Evolutionary conservation across 2,797 vertebrate genomes (phyloP).

Genomic region (Chaenodraco wilsoni): DNA sequence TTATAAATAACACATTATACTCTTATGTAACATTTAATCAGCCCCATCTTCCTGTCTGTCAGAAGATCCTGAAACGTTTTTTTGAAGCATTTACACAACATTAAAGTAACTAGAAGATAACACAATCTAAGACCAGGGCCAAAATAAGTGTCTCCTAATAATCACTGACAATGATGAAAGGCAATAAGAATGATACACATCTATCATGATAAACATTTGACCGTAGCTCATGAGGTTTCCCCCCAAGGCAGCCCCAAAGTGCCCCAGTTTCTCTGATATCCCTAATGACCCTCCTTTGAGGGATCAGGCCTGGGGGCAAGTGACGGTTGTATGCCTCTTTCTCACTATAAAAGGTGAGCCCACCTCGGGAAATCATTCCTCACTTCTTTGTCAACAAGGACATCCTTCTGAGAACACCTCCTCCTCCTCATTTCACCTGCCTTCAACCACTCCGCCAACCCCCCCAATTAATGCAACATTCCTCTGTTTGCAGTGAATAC

Average conservation of each 20-base stretch:
- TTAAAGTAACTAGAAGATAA: background rate
- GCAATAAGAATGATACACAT: slow-evolving; percentile 64
- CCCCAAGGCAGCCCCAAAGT: slow-evolving; percentile 33
- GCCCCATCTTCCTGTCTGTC: background rate
- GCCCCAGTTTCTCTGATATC: slow-evolving; percentile 58
- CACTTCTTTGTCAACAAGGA: slow-evolving; percentile 75
- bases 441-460: slow-evolving; percentile 21
- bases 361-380: slow-evolving; percentile 66
- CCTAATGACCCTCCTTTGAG: slow-evolving; percentile 52
- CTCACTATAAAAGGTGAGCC: slow-evolving; percentile 42
- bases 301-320: slow-evolving; percentile 37
- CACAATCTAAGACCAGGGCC: background rate
- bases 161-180: slow-evolving; percentile 58
- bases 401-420: slow-evolving; percentile 65
- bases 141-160: slow-evolving; percentile 29
- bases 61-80: background rate
- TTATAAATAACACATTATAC: background rate
- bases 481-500: slow-evolving; percentile 59
- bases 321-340: slow-evolving; percentile 4
- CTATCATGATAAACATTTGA: slow-evolving; percentile 47
- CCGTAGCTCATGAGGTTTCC: slow-evolving; percentile 12
- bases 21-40: background rate
- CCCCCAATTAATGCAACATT: slow-evolving; percentile 70
- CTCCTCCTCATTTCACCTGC: slow-evolving; percentile 47
- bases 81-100: background rate